Base-by-base conservation (phyloP, 2,113 vertebrate genomes). In the Rhea pennata region DNA sequence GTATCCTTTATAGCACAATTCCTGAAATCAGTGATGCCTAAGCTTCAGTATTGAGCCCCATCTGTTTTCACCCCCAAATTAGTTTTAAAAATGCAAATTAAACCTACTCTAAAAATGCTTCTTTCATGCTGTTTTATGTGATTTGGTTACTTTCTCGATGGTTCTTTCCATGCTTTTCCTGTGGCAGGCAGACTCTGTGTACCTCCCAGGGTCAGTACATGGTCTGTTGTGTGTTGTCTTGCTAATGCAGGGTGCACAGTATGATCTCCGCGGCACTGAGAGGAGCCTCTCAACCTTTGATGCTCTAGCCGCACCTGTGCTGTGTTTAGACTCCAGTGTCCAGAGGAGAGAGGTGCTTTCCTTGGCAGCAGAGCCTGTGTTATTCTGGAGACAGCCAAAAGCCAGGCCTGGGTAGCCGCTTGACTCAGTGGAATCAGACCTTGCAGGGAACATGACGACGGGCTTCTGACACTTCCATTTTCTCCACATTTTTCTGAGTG, bases 181-280 rank as follows among this genome's bases (percentile, higher is more conserved):
- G 40, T 21, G 50, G 27, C 1, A 3, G 40, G 50, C 0, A 7
- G 88, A 10, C 5, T 4, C n/a, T 23, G 14, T 29, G 70, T 61
- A 8, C 56, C 42, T 58, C 39, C 39, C 0, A 0, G 61, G 53
- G 71, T 88, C 88, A 40, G 78, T 61, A 62, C 71, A 22, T 33
- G 67, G 82, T 85, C 27, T 67, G 67, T 53, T 48, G 40, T 0
- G 0, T 0, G 0, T 69, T 16, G 14, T 20, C 59, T 33, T 20
- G 59, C 26, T 48, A 66, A 24, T 44, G 22, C 31, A 31, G 54
- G 40, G 40, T 0, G 1, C 69, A 12, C 73, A 40, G 81, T 9
- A 1, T 39, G 58, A 26, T 72, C 62, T 0, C 0, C 0, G 20
- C 69, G 54, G 50, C 7, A 5, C 0, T 1, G 50, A 14, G 6